Evolutionary conservation across 2,888 invertebrate species (phyloP).

Genomic region (Pemphredon lugubris): DNA sequence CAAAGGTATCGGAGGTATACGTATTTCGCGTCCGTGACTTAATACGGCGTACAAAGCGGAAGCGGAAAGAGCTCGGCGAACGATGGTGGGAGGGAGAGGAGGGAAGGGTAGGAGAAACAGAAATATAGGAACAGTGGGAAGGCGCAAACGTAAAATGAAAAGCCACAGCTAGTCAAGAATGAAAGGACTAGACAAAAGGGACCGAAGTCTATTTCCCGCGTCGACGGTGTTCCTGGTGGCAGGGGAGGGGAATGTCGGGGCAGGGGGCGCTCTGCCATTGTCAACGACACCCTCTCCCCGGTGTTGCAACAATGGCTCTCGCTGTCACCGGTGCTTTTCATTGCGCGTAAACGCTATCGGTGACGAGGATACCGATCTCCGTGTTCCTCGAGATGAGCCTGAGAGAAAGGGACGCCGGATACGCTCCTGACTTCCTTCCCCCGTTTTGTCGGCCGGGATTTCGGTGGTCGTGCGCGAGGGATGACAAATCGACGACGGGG

Average conservation of each 20-base stretch:
- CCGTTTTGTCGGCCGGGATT: too few species aligned
- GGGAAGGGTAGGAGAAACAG: too few species aligned
- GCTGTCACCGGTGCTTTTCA: conserved; percentile 55
- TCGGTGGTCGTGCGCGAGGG: not conserved
- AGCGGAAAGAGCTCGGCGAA: too few species aligned
- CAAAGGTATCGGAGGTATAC: too few species aligned
- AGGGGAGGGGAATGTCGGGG: conserved; percentile 13
- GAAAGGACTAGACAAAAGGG: conserved; percentile 55
- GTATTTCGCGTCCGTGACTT: too few species aligned
- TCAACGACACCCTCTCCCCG: conserved; percentile 12
- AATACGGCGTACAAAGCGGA: too few species aligned
- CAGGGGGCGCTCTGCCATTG: conserved; percentile 35
- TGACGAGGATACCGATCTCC: conserved; percentile 57
- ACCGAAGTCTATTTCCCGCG: conserved; percentile 59
- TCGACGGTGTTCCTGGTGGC: conserved; percentile 31
- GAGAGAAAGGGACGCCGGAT: conserved; percentile 20
- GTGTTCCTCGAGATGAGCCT: conserved; percentile 36
- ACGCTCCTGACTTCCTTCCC: conserved; percentile 19
- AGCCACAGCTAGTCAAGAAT: conserved; percentile 10
- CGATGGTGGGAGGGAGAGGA: too few species aligned
- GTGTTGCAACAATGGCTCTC: conserved; percentile 46
- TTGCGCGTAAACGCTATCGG: conserved; percentile 58
- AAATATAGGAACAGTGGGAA: not conserved
- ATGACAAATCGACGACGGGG: conserved; percentile 39
- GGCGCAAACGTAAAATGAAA: too few species aligned